Evolutionary conservation across 2,888 invertebrate genomes (phyloP).

Genomic region (Apoderus coryli): DNA sequence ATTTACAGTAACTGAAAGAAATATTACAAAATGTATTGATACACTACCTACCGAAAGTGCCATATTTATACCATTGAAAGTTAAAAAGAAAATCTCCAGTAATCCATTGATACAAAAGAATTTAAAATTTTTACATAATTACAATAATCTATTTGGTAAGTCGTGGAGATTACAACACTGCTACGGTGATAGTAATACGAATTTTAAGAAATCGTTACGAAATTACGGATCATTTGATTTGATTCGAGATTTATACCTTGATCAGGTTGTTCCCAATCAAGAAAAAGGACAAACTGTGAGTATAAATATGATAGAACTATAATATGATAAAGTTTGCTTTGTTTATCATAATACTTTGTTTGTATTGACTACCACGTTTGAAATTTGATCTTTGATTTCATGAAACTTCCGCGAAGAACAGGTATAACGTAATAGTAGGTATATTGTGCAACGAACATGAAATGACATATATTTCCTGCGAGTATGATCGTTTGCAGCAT

Average conservation of each 20-base stretch:
- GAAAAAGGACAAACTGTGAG: too few species aligned
- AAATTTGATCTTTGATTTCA: too few species aligned
- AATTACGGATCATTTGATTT: constrained; percentile 26
- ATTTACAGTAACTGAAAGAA: constrained; percentile 21
- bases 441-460: too few species aligned
- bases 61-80: constrained; percentile 13
- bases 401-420: too few species aligned
- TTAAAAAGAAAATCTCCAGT: constrained; percentile 16
- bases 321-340: too few species aligned
- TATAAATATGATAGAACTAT: too few species aligned
- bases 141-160: constrained; percentile 20
- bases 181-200: constrained; percentile 27
- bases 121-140: constrained; percentile 18
- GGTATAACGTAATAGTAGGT: too few species aligned
- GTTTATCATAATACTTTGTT: too few species aligned
- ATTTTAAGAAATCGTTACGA: constrained; percentile 27
- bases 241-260: constrained; percentile 16
- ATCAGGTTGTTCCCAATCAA: neutral
- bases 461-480: too few species aligned
- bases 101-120: constrained; percentile 21
- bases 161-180: constrained; percentile 14
- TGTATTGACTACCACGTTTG: too few species aligned
- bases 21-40: constrained; percentile 11
- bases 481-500: too few species aligned
- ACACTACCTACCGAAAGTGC: constrained; percentile 14